Evolutionary conservation across 2,113 vertebrate genomes (phyloP).

Genomic region (Prolemur simus): DNA sequence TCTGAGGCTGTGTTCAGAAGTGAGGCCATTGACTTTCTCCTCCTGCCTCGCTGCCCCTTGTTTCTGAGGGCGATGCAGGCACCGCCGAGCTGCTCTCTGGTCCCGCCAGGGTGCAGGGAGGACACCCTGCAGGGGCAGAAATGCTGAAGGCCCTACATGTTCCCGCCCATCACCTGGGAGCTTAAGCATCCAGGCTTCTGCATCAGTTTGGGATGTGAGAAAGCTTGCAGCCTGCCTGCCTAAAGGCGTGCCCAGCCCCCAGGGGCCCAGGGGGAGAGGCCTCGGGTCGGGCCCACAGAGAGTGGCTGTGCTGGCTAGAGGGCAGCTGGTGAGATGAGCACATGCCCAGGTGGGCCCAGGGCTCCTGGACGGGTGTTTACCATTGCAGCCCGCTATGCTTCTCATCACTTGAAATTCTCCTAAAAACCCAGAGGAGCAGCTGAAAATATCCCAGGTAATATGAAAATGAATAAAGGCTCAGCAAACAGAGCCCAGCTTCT

Average conservation of each 20-base stretch:
- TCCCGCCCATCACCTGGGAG: background rate
- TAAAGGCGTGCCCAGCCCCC: background rate
- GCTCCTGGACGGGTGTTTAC: conserved; percentile 45
- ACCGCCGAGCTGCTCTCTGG: background rate
- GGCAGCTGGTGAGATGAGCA: background rate
- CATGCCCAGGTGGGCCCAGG: background rate
- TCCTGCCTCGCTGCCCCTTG: background rate
- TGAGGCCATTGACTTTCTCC: background rate
- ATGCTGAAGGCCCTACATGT: background rate
- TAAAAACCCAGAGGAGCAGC: conserved; percentile 72
- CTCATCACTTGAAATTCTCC: conserved; percentile 70
- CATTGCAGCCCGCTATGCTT: conserved; percentile 42
- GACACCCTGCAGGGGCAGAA: background rate
- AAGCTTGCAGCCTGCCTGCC: background rate
- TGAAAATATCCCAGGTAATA: conserved; percentile 76
- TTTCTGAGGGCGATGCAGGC: background rate
- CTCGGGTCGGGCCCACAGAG: background rate
- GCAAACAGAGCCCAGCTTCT: conserved; percentile 74
- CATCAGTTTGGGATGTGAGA: background rate
- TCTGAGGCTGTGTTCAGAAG: background rate
- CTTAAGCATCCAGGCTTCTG: background rate
- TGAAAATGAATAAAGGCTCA: conserved; percentile 76
- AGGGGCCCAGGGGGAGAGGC: background rate
- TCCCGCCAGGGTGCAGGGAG: background rate
- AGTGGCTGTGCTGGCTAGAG: background rate